Evolutionary conservation across 2,113 vertebrate species (phyloP).

Genomic region (Cygnus buccinator): DNA sequence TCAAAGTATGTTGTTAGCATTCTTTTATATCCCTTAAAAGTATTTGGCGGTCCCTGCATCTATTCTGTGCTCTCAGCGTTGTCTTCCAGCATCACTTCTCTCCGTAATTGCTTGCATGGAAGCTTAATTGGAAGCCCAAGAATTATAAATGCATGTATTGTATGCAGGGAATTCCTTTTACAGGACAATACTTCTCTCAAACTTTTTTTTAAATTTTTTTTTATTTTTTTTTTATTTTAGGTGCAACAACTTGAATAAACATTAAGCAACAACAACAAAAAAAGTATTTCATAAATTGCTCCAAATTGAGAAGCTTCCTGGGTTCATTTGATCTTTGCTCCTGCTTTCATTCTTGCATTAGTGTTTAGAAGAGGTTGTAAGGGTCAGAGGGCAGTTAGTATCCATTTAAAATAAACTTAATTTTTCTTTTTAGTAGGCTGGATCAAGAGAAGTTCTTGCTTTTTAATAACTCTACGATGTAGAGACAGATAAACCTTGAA

Average conservation of each 20-base stretch:
- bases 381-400: not conserved
- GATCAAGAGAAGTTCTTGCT: not conserved
- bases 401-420: not conserved
- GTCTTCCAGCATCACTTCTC: not conserved
- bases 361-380: not conserved
- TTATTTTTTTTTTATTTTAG: not conserved
- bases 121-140: not conserved
- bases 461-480: not conserved
- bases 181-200: fast-evolving
- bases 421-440: not conserved
- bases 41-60: not conserved
- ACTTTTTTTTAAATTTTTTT: not conserved
- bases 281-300: not conserved
- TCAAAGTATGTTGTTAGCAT: not conserved
- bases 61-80: not conserved
- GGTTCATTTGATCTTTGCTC: not conserved
- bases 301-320: not conserved
- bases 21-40: not conserved
- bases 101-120: fast-evolving
- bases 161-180: not conserved
- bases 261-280: not conserved
- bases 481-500: not conserved
- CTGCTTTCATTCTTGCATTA: not conserved
- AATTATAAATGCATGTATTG: not conserved
- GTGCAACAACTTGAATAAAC: not conserved